These are phyloP conservation scores for Pristionchus japonicus DNA, from an alignment of 2,888 invertebrate genomes.

Conservation along the genomic window DNA sequence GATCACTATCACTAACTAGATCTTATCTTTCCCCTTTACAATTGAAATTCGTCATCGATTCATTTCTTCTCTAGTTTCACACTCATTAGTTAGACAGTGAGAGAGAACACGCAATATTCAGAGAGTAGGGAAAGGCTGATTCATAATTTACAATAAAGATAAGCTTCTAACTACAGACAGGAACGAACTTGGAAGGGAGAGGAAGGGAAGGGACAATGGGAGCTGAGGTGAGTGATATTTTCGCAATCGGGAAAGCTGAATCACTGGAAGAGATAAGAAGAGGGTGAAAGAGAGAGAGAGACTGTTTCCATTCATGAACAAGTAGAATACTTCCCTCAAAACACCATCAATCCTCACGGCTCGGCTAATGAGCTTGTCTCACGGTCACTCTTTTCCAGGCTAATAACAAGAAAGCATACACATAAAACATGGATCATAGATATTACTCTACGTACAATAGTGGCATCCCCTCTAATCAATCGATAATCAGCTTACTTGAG, in stretches of 20 bases:
- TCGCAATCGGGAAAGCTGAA: conserved; percentile 20
- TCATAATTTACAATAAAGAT: not conserved
- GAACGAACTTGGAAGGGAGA: not conserved
- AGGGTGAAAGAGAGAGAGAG: not conserved
- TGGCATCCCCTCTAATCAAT: not conserved
- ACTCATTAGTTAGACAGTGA: not conserved
- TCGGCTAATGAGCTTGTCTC: not conserved
- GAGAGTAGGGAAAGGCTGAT: not conserved
- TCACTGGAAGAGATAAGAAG: not conserved
- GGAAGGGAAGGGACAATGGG: not conserved
- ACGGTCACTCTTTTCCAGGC: not conserved
- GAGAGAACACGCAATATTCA: not conserved
- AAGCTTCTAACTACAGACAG: conserved; percentile 22
- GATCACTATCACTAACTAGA: not conserved
- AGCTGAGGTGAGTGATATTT: not conserved
- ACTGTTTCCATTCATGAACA: conserved; percentile 7
- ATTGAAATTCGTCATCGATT: conserved; percentile 6
- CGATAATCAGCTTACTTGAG: conserved; percentile 7
- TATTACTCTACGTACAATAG: not conserved
- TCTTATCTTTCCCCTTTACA: not conserved
- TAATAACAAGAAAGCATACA: not conserved
- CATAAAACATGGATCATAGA: not conserved
- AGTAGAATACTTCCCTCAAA: not conserved
- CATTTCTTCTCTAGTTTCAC: not conserved
- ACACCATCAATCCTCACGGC: not conserved